These are phyloP conservation scores for silkworm (Bombyx mori) DNA, from an alignment of 1,140 invertebrate genomes.

Conservation along the genomic window DNA sequence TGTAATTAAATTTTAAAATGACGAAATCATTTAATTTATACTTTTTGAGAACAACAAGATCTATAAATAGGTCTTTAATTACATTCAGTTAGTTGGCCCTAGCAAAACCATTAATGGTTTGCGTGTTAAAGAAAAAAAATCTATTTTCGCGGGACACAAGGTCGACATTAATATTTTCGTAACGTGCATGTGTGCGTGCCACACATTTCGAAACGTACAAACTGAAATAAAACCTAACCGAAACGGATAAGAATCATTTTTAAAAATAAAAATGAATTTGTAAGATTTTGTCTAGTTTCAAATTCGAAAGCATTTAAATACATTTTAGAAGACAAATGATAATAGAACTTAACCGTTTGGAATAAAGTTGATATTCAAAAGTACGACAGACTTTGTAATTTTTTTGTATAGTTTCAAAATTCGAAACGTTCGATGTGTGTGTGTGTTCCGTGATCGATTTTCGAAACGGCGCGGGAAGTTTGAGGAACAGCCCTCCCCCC, in stretches of 20 bases:
- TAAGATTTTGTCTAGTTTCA: too few species aligned
- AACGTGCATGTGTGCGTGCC: constrained; percentile 14
- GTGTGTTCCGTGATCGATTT: constrained; percentile 61
- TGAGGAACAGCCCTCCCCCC: constrained; percentile 17
- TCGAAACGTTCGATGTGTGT: constrained; percentile 50
- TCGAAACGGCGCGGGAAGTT: constrained; percentile 44
- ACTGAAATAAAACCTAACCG: too few species aligned
- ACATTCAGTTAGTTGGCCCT: too few species aligned
- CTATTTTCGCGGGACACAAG: constrained; percentile 26
- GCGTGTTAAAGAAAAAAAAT: constrained; percentile 18
- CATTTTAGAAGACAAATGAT: constrained; percentile 6
- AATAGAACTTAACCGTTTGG: constrained; percentile 4
- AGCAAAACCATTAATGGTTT: background rate
- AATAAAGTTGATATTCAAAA: constrained; percentile 12
- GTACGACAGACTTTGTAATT: constrained; percentile 12
- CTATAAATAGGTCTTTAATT: too few species aligned
- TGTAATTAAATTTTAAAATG: too few species aligned
- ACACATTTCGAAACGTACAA: constrained; percentile 8
- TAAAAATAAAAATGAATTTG: too few species aligned
- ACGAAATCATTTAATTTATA: too few species aligned
- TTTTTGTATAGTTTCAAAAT: constrained; percentile 48
- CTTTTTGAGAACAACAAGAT: too few species aligned
- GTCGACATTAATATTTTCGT: constrained; percentile 35
- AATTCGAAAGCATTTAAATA: background rate
- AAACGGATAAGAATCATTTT: too few species aligned